Evolutionary conservation across 1,140 invertebrate genomes (phyloP).

Genomic region (Cyrtorhinus lividipennis): DNA sequence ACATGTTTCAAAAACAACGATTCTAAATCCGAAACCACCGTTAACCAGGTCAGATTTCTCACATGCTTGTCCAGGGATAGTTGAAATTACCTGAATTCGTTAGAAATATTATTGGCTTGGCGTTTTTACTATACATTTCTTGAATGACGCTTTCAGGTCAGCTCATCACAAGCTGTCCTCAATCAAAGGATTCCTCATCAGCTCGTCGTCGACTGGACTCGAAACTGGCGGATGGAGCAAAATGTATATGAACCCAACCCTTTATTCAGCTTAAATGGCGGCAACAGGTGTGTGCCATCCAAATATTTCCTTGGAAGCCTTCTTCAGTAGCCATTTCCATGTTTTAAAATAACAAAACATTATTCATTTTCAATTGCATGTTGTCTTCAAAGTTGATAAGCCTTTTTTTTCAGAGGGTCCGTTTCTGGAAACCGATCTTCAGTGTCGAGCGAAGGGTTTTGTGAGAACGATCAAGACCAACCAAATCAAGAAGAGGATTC

Average conservation of each 20-base stretch:
- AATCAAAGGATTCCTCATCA: conserved; percentile 33
- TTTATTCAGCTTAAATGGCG: no score
- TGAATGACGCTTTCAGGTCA: conserved; percentile 34
- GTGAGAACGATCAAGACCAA: conserved; percentile 70
- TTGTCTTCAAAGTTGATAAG: background rate
- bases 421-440: conserved; percentile 76
- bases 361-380: background rate
- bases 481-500: conserved; percentile 41
- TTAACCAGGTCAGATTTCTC: conserved; percentile 33
- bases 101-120: background rate
- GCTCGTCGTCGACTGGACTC: background rate
- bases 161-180: conserved; percentile 63
- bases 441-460: conserved; percentile 88
- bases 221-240: background rate
- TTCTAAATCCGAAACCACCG: conserved; percentile 31
- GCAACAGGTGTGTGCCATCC: conserved; percentile 7
- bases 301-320: conserved; percentile 1
- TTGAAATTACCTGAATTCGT: no score
- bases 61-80: no score
- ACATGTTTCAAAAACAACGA: conserved; percentile 63
- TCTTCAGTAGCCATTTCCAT: background rate
- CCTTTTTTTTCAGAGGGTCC: conserved; percentile 20
- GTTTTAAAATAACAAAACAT: no score
- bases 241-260: no score
- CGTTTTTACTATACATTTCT: background rate